phyloP scores from a whole-genome alignment of 2,888 invertebrate species.

The Pemphredon lugubris region DNA sequence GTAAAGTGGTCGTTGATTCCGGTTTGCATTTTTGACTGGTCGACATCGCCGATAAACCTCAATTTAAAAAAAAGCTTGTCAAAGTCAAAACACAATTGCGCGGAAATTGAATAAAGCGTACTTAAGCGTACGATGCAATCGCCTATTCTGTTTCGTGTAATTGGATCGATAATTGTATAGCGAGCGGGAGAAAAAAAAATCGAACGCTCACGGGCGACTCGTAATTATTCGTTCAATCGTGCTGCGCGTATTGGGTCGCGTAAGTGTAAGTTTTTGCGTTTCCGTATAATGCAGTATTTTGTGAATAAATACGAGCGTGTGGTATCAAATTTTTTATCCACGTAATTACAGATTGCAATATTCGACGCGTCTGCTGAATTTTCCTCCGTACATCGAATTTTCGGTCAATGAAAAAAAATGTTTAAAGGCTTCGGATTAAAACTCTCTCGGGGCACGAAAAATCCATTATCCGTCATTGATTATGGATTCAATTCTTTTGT shows the following conservation, averaged over 20 bases:
- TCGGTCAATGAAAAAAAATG: no score
- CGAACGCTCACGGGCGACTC: conserved; percentile 23
- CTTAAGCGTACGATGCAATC: conserved; percentile 39
- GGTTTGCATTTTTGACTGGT: conserved; percentile 53
- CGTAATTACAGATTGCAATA: no score
- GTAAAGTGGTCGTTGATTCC: conserved; percentile 54
- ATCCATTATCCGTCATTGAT: no score
- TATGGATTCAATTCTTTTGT: no score
- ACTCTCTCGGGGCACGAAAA: no score
- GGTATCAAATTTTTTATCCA: no score
- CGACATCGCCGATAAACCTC: conserved; percentile 29
- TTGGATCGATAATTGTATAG: conserved; percentile 54
- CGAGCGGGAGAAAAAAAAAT: conserved; percentile 32
- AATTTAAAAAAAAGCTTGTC: conserved; percentile 24
- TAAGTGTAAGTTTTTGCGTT: no score
- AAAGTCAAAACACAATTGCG: conserved; percentile 50
- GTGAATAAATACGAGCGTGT: no score
- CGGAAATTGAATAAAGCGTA: conserved; percentile 48
- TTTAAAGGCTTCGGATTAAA: no score
- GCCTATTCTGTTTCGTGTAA: conserved; percentile 36
- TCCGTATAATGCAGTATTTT: no score
- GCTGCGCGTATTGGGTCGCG: not conserved
- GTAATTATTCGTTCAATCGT: conserved; percentile 42
- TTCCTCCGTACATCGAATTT: no score
- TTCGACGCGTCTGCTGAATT: no score